Evolutionary conservation across 1,140 invertebrate genomes (phyloP), one percentile per base, ranked within the genome.

Genomic region (Magallana ariakensis): DNA sequence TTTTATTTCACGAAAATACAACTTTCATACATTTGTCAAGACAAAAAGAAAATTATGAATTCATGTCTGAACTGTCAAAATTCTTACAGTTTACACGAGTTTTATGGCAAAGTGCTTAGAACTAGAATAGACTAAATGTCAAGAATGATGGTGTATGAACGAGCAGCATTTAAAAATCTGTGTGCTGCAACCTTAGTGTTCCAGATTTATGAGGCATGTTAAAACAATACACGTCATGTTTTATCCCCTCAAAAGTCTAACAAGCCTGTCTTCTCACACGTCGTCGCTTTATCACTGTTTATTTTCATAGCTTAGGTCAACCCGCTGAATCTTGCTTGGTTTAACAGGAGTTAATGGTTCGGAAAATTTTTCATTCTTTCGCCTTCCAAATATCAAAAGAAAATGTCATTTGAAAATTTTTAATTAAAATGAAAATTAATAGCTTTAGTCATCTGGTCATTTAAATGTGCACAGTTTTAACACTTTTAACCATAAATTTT

Each of bases 241-340:
- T 10, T 26, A 26, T 75, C 66, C 66, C 66, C 33, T 75, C 66
- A 33, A 75, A 19, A 75, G 66, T 75, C 66, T 75, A 75, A 75
- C 66, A 26, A 75, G 66, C 66, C 22, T 22, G 22, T 75, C 66
- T 75, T 75, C 66, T 75, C 66, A 75, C 66, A 75, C 66, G 66
- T 75, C 66, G 66, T 19, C 22, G 66, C 66, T 75, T 75, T 75
- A 75, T 75, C 66, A 75, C 66, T 75, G 66, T 75, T 75, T 75
- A 75, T 75, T 75, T 75, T 75, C 66, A 75, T 75, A 75, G 66
- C 66, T 75, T 26, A 10, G 66, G 66, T 75, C 66, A 75, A 13
- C 66, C 33, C 22, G 19, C 22, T 75, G 66, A 75, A 26, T 75
- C 66, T 13, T 75, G 66, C 66, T 75, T 75, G 19, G 22, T 22